A percentile compares a stretch with the other conserved stretches of the same genome.
Evolutionary conservation across 2,113 vertebrate species (phyloP).

Genomic region (Brachyhypopomus occidentalis): DNA sequence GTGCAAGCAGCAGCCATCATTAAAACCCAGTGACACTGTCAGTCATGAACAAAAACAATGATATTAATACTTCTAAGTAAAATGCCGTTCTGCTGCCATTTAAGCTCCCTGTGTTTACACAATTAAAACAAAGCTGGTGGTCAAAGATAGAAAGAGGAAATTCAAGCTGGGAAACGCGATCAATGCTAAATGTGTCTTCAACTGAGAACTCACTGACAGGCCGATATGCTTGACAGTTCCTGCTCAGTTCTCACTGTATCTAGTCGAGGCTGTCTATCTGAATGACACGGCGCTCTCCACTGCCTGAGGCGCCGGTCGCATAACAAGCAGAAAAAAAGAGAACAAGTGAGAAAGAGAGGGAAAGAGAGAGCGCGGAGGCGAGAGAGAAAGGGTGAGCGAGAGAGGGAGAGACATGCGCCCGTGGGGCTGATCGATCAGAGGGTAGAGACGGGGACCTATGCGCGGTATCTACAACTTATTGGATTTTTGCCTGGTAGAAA

Average conservation of each 20-base stretch:
- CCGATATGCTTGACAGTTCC: conserved; percentile 45
- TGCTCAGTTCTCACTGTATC: conserved; percentile 36
- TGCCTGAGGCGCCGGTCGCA: conserved; percentile 18
- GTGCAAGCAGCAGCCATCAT: conserved; percentile 10
- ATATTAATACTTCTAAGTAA: background rate
- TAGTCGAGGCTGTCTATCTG: conserved; percentile 35
- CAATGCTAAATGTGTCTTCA: conserved; percentile 35
- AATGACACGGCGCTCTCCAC: conserved; percentile 14
- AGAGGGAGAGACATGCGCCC: background rate
- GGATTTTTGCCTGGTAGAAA: conserved; percentile 23
- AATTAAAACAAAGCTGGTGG: conserved; percentile 30
- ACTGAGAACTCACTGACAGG: conserved; percentile 30
- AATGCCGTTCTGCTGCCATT: background rate
- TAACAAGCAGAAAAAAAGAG: conserved; percentile 9
- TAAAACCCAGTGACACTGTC: conserved; percentile 32
- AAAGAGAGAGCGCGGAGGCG: background rate
- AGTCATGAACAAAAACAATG: conserved; percentile 4
- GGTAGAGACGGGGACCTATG: background rate
- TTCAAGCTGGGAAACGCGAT: conserved; percentile 23
- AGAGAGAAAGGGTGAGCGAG: background rate
- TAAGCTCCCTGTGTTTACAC: conserved; percentile 30
- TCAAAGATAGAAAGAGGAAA: conserved; percentile 38
- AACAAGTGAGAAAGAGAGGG: background rate
- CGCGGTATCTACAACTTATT: conserved; percentile 16
- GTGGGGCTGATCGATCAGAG: conserved; percentile 19